phyloP scores from a whole-genome alignment of 2,797 vertebrate genomes.

The Rhinichthys osculus region DNA sequence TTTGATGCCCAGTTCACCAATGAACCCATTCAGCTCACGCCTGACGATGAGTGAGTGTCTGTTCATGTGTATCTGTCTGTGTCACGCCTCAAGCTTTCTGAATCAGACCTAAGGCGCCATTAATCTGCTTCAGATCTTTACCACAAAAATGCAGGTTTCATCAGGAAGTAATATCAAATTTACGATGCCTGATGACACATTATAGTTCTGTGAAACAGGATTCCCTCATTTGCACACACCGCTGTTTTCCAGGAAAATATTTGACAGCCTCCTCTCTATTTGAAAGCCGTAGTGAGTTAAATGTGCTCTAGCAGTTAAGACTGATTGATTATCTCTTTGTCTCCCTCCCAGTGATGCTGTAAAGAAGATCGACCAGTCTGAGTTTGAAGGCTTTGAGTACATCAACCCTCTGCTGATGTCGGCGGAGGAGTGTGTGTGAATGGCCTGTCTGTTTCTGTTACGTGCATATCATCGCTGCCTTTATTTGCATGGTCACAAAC shows the following conservation, averaged over 20 bases:
- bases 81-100: slow-evolving; percentile 10
- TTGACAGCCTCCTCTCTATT: slow-evolving; percentile 4
- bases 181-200: slow-evolving; percentile 14
- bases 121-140: slow-evolving; percentile 45
- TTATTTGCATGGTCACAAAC: slow-evolving; percentile 70
- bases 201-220: not conserved
- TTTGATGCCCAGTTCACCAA: slow-evolving; percentile 99
- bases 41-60: slow-evolving; percentile 95
- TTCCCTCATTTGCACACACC: slow-evolving; percentile 13
- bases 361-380: slow-evolving; percentile 98
- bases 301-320: slow-evolving; percentile 13
- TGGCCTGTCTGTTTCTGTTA: slow-evolving; percentile 20
- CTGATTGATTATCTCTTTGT: slow-evolving; percentile 48
- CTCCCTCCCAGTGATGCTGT: slow-evolving; percentile 86
- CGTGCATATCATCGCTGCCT: slow-evolving; percentile 64
- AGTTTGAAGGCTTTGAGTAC: slow-evolving; percentile 99
- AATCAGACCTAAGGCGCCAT: slow-evolving; percentile 16
- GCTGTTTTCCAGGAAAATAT: slow-evolving; percentile 19
- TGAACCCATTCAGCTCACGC: slow-evolving; percentile 98
- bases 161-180: slow-evolving; percentile 21
- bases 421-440: slow-evolving; percentile 95
- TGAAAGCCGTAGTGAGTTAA: slow-evolving; percentile 21
- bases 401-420: slow-evolving; percentile 99
- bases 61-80: slow-evolving; percentile 35
- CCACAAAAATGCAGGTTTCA: slow-evolving; percentile 35